Evolutionary conservation across 2,797 vertebrate species (phyloP).

Genomic region (Cynopterus sphinx): DNA sequence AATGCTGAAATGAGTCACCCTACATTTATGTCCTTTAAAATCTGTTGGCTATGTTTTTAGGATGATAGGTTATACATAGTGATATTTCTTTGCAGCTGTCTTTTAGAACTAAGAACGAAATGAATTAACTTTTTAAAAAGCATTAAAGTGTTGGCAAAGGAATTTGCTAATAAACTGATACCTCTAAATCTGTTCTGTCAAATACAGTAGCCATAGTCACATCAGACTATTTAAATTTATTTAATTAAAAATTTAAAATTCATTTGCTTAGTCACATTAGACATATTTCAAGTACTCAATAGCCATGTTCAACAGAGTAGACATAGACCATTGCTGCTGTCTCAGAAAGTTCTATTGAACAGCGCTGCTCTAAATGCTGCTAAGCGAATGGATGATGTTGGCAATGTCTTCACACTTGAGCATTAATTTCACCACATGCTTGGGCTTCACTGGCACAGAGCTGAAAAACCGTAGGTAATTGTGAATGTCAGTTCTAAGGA

Average conservation of each 20-base stretch:
- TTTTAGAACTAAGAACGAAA: conserved; percentile 13
- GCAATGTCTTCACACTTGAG: not conserved
- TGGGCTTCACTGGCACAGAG: conserved; percentile 8
- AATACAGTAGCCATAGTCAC: not conserved
- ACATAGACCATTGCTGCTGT: not conserved
- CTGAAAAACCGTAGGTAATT: conserved; percentile 56
- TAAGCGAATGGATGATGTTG: not conserved
- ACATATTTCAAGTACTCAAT: not conserved
- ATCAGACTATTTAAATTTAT: not conserved
- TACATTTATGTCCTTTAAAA: not conserved
- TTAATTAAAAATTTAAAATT: conserved; percentile 9
- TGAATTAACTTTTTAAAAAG: not conserved
- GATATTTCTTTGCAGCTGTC: not conserved
- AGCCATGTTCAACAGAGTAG: not conserved
- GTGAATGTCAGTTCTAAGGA: conserved; percentile 12
- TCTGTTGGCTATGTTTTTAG: not conserved
- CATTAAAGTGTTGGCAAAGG: not conserved
- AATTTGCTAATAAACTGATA: not conserved
- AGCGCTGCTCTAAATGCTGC: not conserved
- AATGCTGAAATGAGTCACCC: not conserved
- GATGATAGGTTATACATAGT: not conserved
- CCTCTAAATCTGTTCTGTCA: not conserved
- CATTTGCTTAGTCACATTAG: not conserved
- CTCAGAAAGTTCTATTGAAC: not conserved
- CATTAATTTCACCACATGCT: not conserved